Evolutionary conservation across 2,113 vertebrate species (phyloP).

Genomic region (Hypanus sabinus): DNA sequence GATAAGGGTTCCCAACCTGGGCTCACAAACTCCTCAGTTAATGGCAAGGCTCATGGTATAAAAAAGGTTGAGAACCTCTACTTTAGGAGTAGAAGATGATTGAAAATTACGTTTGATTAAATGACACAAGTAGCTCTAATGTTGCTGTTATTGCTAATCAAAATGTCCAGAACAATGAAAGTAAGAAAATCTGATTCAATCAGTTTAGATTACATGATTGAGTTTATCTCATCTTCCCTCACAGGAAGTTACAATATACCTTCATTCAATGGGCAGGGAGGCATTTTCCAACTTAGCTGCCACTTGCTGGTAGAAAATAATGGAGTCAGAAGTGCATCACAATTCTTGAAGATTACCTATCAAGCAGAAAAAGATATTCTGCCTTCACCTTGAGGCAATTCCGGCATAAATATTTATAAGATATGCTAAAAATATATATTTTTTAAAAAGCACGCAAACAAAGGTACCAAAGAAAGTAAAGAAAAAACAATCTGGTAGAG

Average conservation of each 20-base stretch:
- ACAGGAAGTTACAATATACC: neutral
- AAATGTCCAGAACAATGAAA: neutral
- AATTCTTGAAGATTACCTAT: neutral
- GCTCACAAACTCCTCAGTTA: too few relatives aligned
- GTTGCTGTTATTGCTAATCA: neutral
- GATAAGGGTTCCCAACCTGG: neutral
- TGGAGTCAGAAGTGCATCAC: neutral
- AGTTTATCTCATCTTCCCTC: conserved; percentile 8
- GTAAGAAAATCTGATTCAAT: neutral
- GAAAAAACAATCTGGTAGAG: neutral
- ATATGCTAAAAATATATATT: neutral
- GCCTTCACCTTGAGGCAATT: neutral
- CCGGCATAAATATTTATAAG: neutral
- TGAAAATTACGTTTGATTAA: neutral
- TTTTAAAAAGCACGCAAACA: neutral
- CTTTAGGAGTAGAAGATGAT: neutral
- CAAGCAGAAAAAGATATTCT: neutral
- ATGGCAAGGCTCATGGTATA: too few relatives aligned
- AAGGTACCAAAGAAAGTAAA: neutral
- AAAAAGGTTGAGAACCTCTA: too few relatives aligned
- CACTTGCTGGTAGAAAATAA: neutral
- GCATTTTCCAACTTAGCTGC: conserved; percentile 27
- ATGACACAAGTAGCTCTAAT: neutral
- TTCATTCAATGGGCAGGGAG: conserved; percentile 10
- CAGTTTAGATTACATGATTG: neutral